Conservation (phyloP, 2,888 invertebrate genomes). For the Andrena haemorrhoa region DNA sequence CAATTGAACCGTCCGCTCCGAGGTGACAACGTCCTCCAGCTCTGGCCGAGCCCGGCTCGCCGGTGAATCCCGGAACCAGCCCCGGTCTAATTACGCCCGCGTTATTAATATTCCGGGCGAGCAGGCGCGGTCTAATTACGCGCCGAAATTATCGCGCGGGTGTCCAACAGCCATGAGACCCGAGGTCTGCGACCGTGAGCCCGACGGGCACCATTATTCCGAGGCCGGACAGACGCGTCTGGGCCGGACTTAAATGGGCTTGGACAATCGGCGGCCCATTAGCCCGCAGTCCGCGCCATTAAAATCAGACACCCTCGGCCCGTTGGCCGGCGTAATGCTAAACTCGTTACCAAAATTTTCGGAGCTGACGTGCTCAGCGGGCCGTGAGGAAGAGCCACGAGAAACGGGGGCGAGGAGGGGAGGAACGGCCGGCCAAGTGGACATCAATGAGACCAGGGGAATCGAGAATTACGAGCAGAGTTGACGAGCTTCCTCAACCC, state of each 20-base stretch:
- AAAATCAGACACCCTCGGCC: conserved; percentile 81
- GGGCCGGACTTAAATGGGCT: conserved; percentile 74
- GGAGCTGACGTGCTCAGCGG: conserved; percentile 76
- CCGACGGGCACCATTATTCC: conserved; percentile 68
- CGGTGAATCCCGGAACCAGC: conserved; percentile 64
- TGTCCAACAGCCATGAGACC: conserved; percentile 40
- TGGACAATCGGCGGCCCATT: conserved; percentile 79
- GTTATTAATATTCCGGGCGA: conserved; percentile 69
- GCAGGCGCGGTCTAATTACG: conserved; percentile 57
- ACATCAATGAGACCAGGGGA: conserved; percentile 29
- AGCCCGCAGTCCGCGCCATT: conserved; percentile 77
- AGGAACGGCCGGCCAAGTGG: conserved; percentile 38
- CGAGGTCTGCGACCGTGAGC: conserved; percentile 48
- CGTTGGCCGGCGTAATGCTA: conserved; percentile 73
- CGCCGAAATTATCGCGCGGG: conserved; percentile 62
- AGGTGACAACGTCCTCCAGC: too few relatives aligned
- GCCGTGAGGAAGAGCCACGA: conserved; percentile 66
- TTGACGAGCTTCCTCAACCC: conserved; percentile 14
- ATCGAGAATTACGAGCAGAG: conserved; percentile 35
- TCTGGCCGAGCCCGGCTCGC: neutral
- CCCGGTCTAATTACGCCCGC: conserved; percentile 46
- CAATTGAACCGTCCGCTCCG: too few relatives aligned
- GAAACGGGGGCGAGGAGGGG: neutral
- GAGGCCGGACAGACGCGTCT: conserved; percentile 71
- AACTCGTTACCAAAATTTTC: conserved; percentile 81